Percentiles rank a stretch among this genome's conserved stretches.
Conservation (phyloP, 2,888 invertebrate genomes). For the Ceraclea dissimilis region DNA sequence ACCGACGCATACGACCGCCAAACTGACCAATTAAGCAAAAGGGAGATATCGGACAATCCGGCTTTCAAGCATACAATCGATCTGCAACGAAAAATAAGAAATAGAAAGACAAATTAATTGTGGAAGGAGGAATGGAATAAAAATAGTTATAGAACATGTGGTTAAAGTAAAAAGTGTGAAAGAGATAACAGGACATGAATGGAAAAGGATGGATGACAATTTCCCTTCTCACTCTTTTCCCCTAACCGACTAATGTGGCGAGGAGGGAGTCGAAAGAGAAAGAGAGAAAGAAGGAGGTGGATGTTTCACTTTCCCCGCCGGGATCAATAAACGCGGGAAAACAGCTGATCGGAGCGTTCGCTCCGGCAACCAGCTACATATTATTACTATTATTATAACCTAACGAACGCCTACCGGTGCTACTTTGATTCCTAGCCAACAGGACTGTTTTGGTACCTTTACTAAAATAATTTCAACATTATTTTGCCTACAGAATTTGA, state of each 20-base stretch:
- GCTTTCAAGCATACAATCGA: too few relatives aligned
- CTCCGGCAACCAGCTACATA: conserved; percentile 5
- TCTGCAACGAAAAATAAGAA: too few relatives aligned
- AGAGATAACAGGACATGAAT: conserved; percentile 1
- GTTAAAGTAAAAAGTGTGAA: conserved; percentile 2
- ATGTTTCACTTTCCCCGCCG: conserved; percentile 26
- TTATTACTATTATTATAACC: not conserved
- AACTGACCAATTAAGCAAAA: too few relatives aligned
- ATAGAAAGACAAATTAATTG: too few relatives aligned
- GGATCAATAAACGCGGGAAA: conserved; percentile 26
- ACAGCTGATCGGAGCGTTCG: conserved; percentile 21
- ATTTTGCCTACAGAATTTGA: too few relatives aligned
- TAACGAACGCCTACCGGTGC: not conserved
- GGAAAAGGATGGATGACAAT: not conserved
- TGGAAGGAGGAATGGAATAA: not conserved
- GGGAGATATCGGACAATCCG: too few relatives aligned
- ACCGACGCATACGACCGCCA: too few relatives aligned
- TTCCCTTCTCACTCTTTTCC: not conserved
- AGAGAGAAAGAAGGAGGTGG: conserved; percentile 17
- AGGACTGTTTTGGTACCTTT: too few relatives aligned
- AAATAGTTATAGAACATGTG: conserved; percentile 1
- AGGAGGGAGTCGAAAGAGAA: conserved; percentile 18
- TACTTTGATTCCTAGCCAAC: not conserved
- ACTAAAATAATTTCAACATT: too few relatives aligned
- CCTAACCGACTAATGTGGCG: not conserved